Percentiles rank a stretch among this genome's conserved stretches.
These are phyloP conservation scores for Stegana nigrithorax DNA, from an alignment of 2,888 invertebrate species.

Conservation along the genomic window DNA sequence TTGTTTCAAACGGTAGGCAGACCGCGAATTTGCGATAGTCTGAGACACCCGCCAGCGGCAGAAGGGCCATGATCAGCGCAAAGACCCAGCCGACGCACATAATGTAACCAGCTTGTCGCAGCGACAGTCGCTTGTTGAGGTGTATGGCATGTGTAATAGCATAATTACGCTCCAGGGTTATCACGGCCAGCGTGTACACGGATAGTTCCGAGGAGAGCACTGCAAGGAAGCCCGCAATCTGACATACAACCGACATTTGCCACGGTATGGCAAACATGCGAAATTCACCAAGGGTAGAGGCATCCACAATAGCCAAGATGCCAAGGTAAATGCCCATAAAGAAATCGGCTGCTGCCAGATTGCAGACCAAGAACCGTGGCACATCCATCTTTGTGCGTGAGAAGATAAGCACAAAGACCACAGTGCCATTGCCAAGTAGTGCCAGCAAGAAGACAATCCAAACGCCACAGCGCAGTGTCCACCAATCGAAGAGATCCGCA, in stretches of 20 bases:
- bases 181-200: slow-evolving; percentile 95
- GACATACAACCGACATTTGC: slow-evolving; percentile 95
- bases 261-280: slow-evolving; percentile 96
- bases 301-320: slow-evolving; percentile 94
- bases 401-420: slow-evolving; percentile 92
- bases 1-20: slow-evolving; percentile 94
- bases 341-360: slow-evolving; percentile 96
- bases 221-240: slow-evolving; percentile 93
- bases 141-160: slow-evolving; percentile 99
- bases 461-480: slow-evolving; percentile 95
- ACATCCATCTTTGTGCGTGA: slow-evolving; percentile 95
- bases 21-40: slow-evolving; percentile 97
- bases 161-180: slow-evolving; percentile 94
- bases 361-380: slow-evolving; percentile 95
- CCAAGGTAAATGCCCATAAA: slow-evolving; percentile 97
- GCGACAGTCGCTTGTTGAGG: slow-evolving; percentile 90
- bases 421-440: slow-evolving; percentile 94
- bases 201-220: slow-evolving; percentile 94
- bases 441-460: slow-evolving; percentile 97
- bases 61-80: slow-evolving; percentile 84
- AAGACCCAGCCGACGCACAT: slow-evolving; percentile 95
- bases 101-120: slow-evolving; percentile 90
- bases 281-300: slow-evolving; percentile 94
- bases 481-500: slow-evolving; percentile 96
- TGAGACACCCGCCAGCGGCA: slow-evolving; percentile 91